A percentile compares a stretch with the other conserved stretches of the same genome.
Conservation (phyloP, 2,113 vertebrate genomes). For the Clarias batrachus region DNA sequence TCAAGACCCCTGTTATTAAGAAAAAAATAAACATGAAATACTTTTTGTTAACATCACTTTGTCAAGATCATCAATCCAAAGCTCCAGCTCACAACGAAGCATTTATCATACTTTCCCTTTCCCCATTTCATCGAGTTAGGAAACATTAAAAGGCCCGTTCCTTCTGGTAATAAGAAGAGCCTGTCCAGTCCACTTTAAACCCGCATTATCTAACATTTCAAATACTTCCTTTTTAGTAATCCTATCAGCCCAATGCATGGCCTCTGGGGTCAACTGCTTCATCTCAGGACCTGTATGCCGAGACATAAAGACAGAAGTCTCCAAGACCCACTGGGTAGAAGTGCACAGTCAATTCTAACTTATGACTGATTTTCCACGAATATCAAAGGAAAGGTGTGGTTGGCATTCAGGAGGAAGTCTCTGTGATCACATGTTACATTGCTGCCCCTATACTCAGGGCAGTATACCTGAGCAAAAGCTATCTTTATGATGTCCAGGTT, state of each 20-base stretch:
- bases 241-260: constrained; percentile 68
- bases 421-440: neutral
- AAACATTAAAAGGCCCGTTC: constrained; percentile 32
- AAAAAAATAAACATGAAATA: neutral
- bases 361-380: neutral
- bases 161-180: constrained; percentile 30
- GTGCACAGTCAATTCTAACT: constrained; percentile 1
- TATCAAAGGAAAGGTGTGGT: neutral
- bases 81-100: neutral
- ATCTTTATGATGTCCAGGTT: neutral
- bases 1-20: no score
- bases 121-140: constrained; percentile 1
- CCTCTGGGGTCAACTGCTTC: constrained; percentile 69
- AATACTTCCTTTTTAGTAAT: constrained; percentile 74
- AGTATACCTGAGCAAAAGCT: neutral
- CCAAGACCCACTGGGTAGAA: constrained; percentile 53
- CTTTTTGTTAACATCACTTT: neutral
- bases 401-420: neutral
- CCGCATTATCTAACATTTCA: constrained; percentile 73
- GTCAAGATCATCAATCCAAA: neutral
- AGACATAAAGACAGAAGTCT: constrained; percentile 63
- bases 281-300: constrained; percentile 62
- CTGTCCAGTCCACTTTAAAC: constrained; percentile 57
- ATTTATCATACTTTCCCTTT: constrained; percentile 26
- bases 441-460: neutral